Conservation (phyloP, 2,888 invertebrate species). For the Pristionchus exspectatus region DNA sequence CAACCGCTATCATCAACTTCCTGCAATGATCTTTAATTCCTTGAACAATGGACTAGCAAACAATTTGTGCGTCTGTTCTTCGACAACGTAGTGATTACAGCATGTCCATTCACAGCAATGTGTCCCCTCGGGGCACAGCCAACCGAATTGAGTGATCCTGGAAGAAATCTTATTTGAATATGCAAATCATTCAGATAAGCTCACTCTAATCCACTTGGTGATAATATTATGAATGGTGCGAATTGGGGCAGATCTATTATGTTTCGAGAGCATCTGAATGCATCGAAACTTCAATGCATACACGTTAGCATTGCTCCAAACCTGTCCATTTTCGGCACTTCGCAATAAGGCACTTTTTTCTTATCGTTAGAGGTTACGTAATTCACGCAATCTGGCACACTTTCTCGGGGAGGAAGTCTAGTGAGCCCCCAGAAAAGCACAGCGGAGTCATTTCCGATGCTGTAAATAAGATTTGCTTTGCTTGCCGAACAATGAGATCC, state of each 20-base stretch:
- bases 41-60: not conserved
- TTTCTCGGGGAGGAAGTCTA: not conserved
- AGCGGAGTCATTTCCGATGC: not conserved
- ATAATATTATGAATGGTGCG: not conserved
- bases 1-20: not conserved
- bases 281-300: not conserved
- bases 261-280: not conserved
- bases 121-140: not conserved
- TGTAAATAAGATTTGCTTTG: not conserved
- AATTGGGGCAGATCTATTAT: not conserved
- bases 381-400: not conserved
- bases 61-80: not conserved
- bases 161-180: not conserved
- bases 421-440: not conserved
- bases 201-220: not conserved
- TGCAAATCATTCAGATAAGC: not conserved
- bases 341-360: not conserved
- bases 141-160: not conserved
- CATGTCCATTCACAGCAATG: not conserved
- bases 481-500: not conserved
- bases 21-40: not conserved
- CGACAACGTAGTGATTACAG: not conserved
- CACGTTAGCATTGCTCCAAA: not conserved
- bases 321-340: not conserved
- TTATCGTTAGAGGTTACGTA: not conserved